Evolutionary conservation across 2,888 invertebrate genomes (phyloP), one percentile per base, ranked within the genome.

Genomic region (Sclerodermus sp.): DNA sequence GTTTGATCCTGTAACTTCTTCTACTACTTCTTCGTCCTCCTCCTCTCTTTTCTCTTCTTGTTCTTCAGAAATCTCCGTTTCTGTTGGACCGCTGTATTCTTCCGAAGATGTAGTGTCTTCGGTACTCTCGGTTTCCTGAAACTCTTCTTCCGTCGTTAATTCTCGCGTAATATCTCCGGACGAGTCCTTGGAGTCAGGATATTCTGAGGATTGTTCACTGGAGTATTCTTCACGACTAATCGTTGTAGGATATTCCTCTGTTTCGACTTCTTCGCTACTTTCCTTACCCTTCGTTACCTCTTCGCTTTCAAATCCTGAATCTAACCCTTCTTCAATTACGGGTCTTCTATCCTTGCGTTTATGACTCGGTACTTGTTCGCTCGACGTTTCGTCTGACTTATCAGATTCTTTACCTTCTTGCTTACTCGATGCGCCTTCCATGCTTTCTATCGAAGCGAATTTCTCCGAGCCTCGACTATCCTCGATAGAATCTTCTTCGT

Each of bases 151-250:
- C n/a, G 13, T n/a, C 3, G 12, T 34, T 34, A 12, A 8, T n/a
- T 23, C 29, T n/a, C 6, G 41, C 2, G 41, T n/a, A n/a, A n/a
- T 23, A 23, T n/a, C 18, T 10, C 18, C 41, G 23, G 46, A 60
- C 0, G 39, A 16, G 1, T 57, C 58, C 0, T 50, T 55, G 17
- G 53, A 43, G 5, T 62, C 62, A 2, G 43, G 45, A 10, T 56
- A 57, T 10, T 63, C 60, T 0, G 38, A 15, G 0, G 40, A 49
- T 5, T 39, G 23, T 30, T 61, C 66, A 6, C 53, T 46, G 0
- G 55, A 58, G 32, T n/a, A n/a, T n/a, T 59, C 60, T 1, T 41
- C 39, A 14, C 13, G 49, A 12, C 42, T 32, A 1, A 18, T 47
- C 3, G 40, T 18, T 1, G 51, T 51, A 1, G 51, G 53, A 13